Conservation (phyloP, 1,140 invertebrate species). For the Drosophila pallidifrons region DNA sequence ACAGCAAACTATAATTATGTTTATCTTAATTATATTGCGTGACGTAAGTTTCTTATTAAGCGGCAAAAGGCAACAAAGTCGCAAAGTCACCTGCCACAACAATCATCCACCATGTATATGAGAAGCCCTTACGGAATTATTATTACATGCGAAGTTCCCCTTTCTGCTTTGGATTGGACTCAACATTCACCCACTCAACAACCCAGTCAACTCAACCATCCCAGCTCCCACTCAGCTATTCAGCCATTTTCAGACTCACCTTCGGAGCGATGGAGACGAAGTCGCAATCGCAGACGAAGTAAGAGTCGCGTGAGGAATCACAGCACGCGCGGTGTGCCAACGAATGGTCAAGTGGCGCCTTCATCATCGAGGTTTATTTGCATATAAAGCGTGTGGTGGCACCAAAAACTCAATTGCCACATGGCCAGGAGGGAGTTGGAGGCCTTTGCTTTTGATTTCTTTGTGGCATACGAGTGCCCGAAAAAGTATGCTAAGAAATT, state of each 20-base stretch:
- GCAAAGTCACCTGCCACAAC: constrained; percentile 68
- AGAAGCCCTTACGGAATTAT: constrained; percentile 65
- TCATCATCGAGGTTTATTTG: constrained; percentile 63
- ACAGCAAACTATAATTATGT: constrained; percentile 81
- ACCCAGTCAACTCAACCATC: not conserved
- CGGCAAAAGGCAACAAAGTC: constrained; percentile 68
- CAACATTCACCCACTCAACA: not conserved
- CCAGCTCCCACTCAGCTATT: not conserved
- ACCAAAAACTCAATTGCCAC: constrained; percentile 22
- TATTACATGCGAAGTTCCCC: constrained; percentile 55
- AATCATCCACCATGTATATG: constrained; percentile 64
- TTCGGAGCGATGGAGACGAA: constrained; percentile 1
- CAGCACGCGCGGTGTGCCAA: constrained; percentile 47
- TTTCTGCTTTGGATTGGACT: not conserved
- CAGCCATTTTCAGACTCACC: constrained; percentile 23
- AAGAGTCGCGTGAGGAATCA: constrained; percentile 74
- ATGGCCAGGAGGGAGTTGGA: not conserved
- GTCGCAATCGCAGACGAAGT: constrained; percentile 39
- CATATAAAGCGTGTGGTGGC: constrained; percentile 69
- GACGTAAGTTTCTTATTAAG: constrained; percentile 81
- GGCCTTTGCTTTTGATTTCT: constrained; percentile 51
- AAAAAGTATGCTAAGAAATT: constrained; percentile 77
- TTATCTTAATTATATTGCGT: constrained; percentile 84
- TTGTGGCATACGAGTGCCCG: constrained; percentile 49
- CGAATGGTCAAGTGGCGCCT: constrained; percentile 70